phyloP scores from a whole-genome alignment of 92 coral and sea anemone genomes.

The Parazoanthus swiftii region DNA sequence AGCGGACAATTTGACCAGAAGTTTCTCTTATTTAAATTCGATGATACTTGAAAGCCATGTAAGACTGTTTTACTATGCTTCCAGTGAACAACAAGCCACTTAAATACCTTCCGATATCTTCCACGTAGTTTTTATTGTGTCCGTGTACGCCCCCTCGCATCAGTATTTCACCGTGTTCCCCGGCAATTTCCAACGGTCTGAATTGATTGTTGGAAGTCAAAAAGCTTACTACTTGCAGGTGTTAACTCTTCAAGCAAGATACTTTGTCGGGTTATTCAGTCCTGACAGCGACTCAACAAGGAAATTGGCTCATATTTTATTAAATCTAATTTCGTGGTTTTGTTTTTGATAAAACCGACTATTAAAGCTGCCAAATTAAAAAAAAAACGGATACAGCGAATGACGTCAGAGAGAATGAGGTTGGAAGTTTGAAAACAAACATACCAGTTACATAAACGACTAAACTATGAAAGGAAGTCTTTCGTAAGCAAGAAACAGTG shows the following conservation, averaged over 20 bases:
- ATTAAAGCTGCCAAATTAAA: not conserved
- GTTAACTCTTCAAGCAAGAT: not conserved
- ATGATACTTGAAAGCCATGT: constrained; percentile 7
- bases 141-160: not conserved
- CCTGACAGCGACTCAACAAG: not conserved
- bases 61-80: constrained; percentile 19
- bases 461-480: not conserved
- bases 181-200: not conserved
- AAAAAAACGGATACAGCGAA: not conserved
- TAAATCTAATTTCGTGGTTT: not conserved
- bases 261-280: not conserved
- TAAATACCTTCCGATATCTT: not conserved
- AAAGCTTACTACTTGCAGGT: not conserved
- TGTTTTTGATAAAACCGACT: constrained; percentile 11
- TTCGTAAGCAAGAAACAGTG: not conserved
- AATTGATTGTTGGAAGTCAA: not conserved
- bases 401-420: constrained; percentile 26
- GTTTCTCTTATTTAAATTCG: constrained; percentile 1
- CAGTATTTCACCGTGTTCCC: not conserved
- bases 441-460: not conserved
- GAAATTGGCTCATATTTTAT: not conserved
- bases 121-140: not conserved
- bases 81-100: constrained; percentile 13
- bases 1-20: not conserved
- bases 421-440: constrained; percentile 20